phyloP scores from a whole-genome alignment of 2,113 vertebrate genomes.

The Rattus rattus region DNA sequence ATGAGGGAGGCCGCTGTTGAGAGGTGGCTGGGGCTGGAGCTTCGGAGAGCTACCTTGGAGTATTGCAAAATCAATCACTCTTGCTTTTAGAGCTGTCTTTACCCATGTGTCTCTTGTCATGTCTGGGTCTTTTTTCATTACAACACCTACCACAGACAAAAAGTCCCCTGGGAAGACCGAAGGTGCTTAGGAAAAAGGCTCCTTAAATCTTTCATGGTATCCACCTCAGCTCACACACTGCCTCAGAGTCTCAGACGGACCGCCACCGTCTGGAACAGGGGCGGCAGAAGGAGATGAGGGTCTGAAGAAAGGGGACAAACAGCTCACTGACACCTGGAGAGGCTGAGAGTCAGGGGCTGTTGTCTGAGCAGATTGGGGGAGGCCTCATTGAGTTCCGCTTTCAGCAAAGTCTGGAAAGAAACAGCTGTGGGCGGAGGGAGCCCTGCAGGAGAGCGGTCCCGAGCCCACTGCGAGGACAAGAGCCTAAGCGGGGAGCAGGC shows the following conservation, averaged over 20 bases:
- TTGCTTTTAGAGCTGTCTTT: slow-evolving; percentile 85
- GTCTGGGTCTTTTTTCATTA: slow-evolving; percentile 83
- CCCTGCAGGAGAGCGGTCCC: background rate
- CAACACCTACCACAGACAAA: slow-evolving; percentile 83
- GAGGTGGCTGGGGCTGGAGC: slow-evolving; percentile 83
- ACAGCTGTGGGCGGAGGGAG: too few relatives aligned
- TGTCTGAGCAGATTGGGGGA: background rate
- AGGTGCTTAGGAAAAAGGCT: slow-evolving; percentile 76
- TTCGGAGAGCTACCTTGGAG: slow-evolving; percentile 84
- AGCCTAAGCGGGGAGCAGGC: background rate
- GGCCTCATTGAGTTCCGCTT: background rate
- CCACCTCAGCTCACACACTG: background rate
- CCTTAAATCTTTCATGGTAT: slow-evolving; percentile 55
- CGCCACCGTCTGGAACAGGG: too few relatives aligned
- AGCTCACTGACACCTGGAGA: background rate
- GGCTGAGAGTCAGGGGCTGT: background rate
- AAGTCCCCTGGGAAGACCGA: slow-evolving; percentile 80
- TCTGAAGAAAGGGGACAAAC: background rate
- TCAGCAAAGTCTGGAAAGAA: background rate
- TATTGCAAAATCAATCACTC: slow-evolving; percentile 87
- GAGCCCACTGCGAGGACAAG: background rate
- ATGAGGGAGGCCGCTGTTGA: slow-evolving; percentile 83
- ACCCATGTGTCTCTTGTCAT: slow-evolving; percentile 84
- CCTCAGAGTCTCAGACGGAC: background rate
- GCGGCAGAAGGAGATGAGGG: background rate